Base-by-base conservation (phyloP, 1,140 invertebrate species). In the Dolichoris vasculosae region DNA sequence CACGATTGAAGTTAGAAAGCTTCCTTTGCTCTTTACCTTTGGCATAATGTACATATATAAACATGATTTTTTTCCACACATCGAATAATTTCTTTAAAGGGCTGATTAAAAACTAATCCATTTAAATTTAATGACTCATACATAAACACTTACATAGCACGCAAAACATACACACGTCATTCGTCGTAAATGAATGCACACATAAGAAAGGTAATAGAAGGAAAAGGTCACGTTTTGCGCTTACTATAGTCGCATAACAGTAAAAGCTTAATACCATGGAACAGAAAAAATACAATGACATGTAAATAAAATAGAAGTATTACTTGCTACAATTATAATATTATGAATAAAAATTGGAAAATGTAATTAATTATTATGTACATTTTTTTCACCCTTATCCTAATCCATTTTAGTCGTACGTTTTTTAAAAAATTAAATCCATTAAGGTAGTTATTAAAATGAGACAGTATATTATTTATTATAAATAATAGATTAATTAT, bases 301-400 rank as follows among this genome's bases (percentile, higher is more conserved):
- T 85, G 84, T 85, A 82, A 82, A 85, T 82, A 85, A 81, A 76
- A 76, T 85, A 85, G 84, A 85, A 73, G 71, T 85, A 85, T 85
- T 82, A 85, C 75, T 85, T 85, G 84, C 78, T 85, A 85, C 79
- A 82, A 85, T 85, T 85, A 85, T 76, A 85, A 85, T 85, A 85
- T 85, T 81, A 82, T 46, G 43, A 85, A 85, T 85, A 85, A 85
- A 85, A 85, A 77, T 30, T 75, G 71, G 35, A 85, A 85, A 85
- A 85, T 82, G 78, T 85, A 81, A 79, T 75, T 59, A 38, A 43
- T 30, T 76, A 67, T 85, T 6, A 4, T 30, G 35, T 43, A 51
- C n/a, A 59, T 51, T 85, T 59, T 46, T 80, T 46, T 51, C 4
- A 2, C 32, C 1, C 30, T 7, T 32, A 32, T 69, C 30, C 80